Percentiles rank a stretch among this genome's conserved stretches.
phyloP scores from a whole-genome alignment of 2,797 vertebrate species.

The Sebastes reedi region DNA sequence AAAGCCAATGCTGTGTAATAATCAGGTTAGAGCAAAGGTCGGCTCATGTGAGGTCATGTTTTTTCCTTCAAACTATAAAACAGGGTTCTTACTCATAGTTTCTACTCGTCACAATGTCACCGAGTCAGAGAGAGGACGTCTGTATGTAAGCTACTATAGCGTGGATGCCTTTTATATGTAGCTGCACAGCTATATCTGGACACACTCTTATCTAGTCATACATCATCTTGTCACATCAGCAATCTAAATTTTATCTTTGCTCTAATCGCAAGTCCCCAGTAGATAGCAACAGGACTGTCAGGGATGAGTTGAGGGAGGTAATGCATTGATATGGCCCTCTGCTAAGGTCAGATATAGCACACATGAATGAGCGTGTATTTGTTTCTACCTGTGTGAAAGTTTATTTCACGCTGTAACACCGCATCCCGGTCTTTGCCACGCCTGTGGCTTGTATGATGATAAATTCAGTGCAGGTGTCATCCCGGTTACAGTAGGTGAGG shows the following conservation, averaged over 20 bases:
- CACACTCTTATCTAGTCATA: constrained; percentile 51
- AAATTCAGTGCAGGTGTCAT: constrained; percentile 93
- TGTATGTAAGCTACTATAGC: background rate
- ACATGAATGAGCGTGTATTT: constrained; percentile 42
- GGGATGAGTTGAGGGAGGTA: constrained; percentile 23
- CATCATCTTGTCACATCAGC: constrained; percentile 63
- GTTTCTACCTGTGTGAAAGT: constrained; percentile 45
- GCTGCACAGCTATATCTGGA: constrained; percentile 47
- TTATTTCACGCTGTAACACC: constrained; percentile 62
- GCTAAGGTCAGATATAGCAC: constrained; percentile 50
- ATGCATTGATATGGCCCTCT: constrained; percentile 14
- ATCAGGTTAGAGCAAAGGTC: background rate
- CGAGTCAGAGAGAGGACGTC: constrained; percentile 17
- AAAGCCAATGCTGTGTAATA: background rate
- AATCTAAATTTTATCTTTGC: constrained; percentile 57
- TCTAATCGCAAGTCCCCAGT: constrained; percentile 43
- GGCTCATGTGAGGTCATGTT: constrained; percentile 19
- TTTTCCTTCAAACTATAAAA: constrained; percentile 14
- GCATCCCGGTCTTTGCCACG: constrained; percentile 52
- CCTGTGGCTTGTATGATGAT: constrained; percentile 86
- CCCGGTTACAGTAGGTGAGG: constrained; percentile 85
- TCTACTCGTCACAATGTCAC: constrained; percentile 29
- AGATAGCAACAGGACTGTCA: constrained; percentile 37
- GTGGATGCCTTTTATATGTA: constrained; percentile 40
- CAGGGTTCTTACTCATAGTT: constrained; percentile 2